phyloP scores from a whole-genome alignment of 1,140 invertebrate species.

The Oreohelix idahoensis region DNA sequence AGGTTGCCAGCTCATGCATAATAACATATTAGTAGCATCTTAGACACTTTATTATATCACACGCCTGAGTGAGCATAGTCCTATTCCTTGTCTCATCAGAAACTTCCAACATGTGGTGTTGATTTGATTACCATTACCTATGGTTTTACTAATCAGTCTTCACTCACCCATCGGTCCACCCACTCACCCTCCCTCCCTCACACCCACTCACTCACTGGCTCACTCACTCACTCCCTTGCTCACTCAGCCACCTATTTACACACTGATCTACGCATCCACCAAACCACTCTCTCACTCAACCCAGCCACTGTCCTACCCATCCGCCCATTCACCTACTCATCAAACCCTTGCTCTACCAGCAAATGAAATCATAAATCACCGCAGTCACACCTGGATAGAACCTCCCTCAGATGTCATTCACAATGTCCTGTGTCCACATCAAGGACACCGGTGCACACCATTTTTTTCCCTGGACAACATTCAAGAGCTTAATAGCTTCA shows the following conservation, averaged over 20 bases:
- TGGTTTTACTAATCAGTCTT: no score
- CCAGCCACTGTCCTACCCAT: neutral
- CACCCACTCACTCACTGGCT: neutral
- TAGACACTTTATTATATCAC: no score
- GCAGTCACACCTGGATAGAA: neutral
- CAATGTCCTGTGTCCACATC: neutral
- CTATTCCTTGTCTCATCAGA: no score
- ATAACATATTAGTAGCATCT: no score
- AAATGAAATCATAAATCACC: neutral
- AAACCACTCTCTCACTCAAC: neutral
- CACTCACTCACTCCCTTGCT: neutral
- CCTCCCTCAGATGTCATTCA: neutral
- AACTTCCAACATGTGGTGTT: no score
- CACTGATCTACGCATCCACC: no score
- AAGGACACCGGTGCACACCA: neutral
- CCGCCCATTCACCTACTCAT: neutral
- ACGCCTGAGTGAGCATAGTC: no score
- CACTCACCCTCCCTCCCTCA: neutral
- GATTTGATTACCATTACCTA: no score
- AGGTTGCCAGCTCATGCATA: no score
- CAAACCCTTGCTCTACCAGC: neutral
- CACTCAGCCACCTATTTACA: neutral
- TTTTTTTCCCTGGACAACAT: neutral
- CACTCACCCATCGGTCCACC: no score
- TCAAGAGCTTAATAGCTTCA: constrained; percentile 1